Base-by-base conservation (phyloP, 2,797 vertebrate genomes). In the Momotus momota region DNA sequence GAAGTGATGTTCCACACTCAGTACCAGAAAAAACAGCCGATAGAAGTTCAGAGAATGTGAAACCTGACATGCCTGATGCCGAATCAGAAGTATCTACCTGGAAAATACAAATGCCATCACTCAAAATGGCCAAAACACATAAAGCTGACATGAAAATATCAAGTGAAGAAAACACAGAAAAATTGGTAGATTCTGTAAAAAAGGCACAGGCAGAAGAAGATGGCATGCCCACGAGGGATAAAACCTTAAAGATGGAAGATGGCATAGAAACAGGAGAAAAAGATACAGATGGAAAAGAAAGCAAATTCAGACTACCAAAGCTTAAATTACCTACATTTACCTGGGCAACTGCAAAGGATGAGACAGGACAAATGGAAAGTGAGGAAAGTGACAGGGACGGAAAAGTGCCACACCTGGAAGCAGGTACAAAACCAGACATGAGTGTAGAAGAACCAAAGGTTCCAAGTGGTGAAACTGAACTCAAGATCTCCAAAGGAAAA, bases 241-340 rank as follows among this genome's bases (percentile, higher is more conserved):
- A 45, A 91, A 45, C 0, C 1, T 25, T 21, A 12, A 87, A 43
- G 6, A 40, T 51, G 4, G 78, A 94, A 4, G 46, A 6, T 1
- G 17, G 12, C 3, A 12, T 48, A 3, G 93, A 67, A 16, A 70
- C 4, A 57, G 43, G 0, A 18, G 83, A 96, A 65, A 84, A 95
- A 3, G 79, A 90, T 6, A 15, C 0, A 3, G 92, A 96, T 0
- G 92, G 29, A 26, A 98, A 97, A 69, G 95, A 96, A 48, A 93
- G 45, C 46, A 98, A 98, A 91, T 98, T 97, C 85, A 97, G 81
- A 91, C 29, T 98, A 4, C 98, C 95, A n/a, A 97, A 95, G 12
- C 45, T 96, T 13, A 97, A 96, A 75, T 75, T 97, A 29, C 97
- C 96, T 1, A 65, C 90, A 26, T 96, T 97, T 25, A 75, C 70